phyloP scores from a whole-genome alignment of 2,797 vertebrate genomes.

The Acanthiza pusilla region DNA sequence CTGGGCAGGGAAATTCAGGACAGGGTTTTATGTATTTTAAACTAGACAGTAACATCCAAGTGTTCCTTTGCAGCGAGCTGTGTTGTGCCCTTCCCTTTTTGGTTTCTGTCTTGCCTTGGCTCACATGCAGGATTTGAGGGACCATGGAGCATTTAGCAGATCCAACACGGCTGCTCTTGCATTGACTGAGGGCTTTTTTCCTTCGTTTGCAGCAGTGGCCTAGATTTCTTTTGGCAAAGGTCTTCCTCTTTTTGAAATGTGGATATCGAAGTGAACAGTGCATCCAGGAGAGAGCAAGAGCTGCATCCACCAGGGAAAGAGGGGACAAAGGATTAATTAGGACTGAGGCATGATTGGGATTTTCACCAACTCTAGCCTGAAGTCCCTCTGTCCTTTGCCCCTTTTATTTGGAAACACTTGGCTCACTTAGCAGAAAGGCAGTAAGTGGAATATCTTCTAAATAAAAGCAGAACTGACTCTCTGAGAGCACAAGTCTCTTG shows the following conservation, averaged over 20 bases:
- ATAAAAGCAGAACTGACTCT: not conserved
- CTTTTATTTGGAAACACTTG: not conserved
- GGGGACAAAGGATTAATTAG: not conserved
- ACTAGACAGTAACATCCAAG: not conserved
- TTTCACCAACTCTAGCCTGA: not conserved
- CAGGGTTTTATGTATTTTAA: not conserved
- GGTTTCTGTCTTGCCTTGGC: not conserved
- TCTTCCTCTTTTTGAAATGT: not conserved
- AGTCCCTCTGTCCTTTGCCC: not conserved
- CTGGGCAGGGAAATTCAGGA: not conserved
- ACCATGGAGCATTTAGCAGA: rapidly evolving
- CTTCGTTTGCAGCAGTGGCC: not conserved
- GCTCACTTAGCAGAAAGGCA: not conserved
- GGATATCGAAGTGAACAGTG: not conserved
- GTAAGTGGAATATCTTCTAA: not conserved
- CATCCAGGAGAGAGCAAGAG: not conserved
- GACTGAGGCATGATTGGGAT: not conserved
- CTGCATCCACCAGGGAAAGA: not conserved
- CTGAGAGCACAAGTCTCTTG: not conserved
- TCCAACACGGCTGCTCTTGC: not conserved
- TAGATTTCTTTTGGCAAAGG: not conserved
- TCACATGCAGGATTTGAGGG: not conserved
- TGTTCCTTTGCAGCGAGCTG: not conserved
- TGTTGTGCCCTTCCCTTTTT: not conserved
- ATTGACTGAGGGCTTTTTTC: not conserved